Percentiles rank a stretch among this genome's conserved stretches.
Evolutionary conservation across 2,113 vertebrate genomes (phyloP).

Genomic region (Monarcha castaneiventris): DNA sequence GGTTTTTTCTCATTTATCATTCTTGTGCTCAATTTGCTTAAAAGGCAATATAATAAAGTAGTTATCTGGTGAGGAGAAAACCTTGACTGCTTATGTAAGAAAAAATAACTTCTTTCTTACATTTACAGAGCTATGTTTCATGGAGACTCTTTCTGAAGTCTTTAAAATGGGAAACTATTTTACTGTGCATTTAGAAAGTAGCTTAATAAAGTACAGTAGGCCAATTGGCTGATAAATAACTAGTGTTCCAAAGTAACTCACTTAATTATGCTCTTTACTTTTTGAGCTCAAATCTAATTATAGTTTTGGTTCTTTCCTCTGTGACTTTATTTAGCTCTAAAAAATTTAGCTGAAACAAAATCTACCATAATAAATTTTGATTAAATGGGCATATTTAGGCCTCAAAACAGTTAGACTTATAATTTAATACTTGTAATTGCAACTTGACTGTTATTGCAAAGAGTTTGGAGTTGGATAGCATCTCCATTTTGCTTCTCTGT

Average conservation of each 20-base stretch:
- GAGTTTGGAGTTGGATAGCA: background rate
- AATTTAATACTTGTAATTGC: background rate
- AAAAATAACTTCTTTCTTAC: background rate
- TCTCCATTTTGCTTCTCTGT: background rate
- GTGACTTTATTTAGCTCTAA: background rate
- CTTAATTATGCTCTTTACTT: slow-evolving; percentile 18
- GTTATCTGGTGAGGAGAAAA: background rate
- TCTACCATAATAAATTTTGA: background rate
- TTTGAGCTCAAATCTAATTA: slow-evolving; percentile 11
- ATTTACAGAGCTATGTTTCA: background rate
- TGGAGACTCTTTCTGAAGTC: background rate
- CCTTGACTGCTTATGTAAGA: background rate
- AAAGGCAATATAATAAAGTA: background rate
- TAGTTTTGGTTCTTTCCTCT: background rate
- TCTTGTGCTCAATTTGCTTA: background rate
- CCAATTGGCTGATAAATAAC: slow-evolving; percentile 1
- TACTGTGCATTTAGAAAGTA: background rate
- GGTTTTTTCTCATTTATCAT: background rate
- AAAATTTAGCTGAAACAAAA: background rate
- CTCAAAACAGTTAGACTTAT: background rate
- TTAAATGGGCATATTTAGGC: background rate
- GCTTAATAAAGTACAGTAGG: background rate
- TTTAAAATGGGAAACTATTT: background rate
- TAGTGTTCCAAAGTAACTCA: background rate
- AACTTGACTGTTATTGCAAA: background rate